Evolutionary conservation across 2,113 vertebrate species (phyloP).

Genomic region (Uria lomvia): DNA sequence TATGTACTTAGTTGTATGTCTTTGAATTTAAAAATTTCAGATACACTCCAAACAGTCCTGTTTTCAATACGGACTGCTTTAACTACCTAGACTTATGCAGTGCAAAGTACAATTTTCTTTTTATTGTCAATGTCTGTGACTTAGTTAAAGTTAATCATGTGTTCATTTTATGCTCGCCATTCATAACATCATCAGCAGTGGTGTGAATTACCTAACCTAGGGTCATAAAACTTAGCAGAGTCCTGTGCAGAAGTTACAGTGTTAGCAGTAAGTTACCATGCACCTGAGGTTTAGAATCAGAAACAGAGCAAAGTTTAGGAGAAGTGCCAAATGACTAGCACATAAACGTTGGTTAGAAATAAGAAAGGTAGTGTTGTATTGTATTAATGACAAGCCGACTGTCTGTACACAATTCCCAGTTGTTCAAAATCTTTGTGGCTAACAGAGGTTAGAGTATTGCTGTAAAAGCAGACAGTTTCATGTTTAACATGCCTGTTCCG

Average conservation of each 20-base stretch:
- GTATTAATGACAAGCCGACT: not conserved
- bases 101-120: slow-evolving; percentile 32
- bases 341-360: slow-evolving; percentile 38
- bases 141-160: slow-evolving; percentile 56
- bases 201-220: slow-evolving; percentile 60
- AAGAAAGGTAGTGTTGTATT: slow-evolving; percentile 30
- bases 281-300: slow-evolving; percentile 54
- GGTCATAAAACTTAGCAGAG: slow-evolving; percentile 8
- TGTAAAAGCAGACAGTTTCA: slow-evolving; percentile 20
- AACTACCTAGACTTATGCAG: not conserved
- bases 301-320: slow-evolving; percentile 38
- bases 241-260: not conserved
- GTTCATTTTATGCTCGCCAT: slow-evolving; percentile 47
- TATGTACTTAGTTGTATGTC: not conserved
- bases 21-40: not conserved
- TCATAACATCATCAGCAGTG: not conserved
- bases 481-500: not conserved
- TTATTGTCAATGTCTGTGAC: slow-evolving; percentile 47
- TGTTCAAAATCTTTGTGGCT: slow-evolving; percentile 8
- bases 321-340: slow-evolving; percentile 6
- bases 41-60: not conserved
- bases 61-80: slow-evolving; percentile 2
- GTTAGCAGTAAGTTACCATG: not conserved
- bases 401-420: not conserved
- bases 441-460: not conserved